phyloP scores from a whole-genome alignment of 2,888 invertebrate species.

The Plusia festucae region DNA sequence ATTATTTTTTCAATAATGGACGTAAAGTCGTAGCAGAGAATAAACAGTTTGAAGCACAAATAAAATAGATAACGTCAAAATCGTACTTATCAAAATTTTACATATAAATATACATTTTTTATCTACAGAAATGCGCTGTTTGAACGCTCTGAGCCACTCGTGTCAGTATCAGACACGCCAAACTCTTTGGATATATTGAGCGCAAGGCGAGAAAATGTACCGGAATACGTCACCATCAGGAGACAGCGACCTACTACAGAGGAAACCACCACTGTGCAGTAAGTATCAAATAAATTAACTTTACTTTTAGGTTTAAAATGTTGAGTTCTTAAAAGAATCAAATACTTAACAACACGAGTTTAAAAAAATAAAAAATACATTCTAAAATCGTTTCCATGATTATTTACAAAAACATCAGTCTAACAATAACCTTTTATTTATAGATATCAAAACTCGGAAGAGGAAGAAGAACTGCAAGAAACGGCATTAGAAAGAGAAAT shows the following conservation, averaged over 20 bases:
- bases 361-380: neutral
- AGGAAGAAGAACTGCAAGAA: conserved; percentile 74
- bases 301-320: no score
- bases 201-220: conserved; percentile 78
- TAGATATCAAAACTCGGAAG: conserved; percentile 75
- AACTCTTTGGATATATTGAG: conserved; percentile 72
- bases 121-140: conserved; percentile 81
- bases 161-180: conserved; percentile 72
- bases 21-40: no score
- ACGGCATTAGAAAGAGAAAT: conserved; percentile 82
- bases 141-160: conserved; percentile 77
- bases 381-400: no score
- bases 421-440: conserved; percentile 37
- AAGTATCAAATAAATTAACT: conserved; percentile 60
- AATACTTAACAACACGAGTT: neutral
- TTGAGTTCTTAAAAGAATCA: neutral
- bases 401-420: neutral
- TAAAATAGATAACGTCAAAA: no score
- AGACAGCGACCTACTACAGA: conserved; percentile 88
- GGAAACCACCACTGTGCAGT: conserved; percentile 86
- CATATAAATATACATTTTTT: conserved; percentile 9
- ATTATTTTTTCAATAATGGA: no score
- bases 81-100: no score
- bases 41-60: no score
- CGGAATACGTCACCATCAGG: conserved; percentile 92